Percentiles rank a stretch among this genome's conserved stretches.
Conservation (phyloP, 2,888 invertebrate genomes). For the Tenthredo amoena region DNA sequence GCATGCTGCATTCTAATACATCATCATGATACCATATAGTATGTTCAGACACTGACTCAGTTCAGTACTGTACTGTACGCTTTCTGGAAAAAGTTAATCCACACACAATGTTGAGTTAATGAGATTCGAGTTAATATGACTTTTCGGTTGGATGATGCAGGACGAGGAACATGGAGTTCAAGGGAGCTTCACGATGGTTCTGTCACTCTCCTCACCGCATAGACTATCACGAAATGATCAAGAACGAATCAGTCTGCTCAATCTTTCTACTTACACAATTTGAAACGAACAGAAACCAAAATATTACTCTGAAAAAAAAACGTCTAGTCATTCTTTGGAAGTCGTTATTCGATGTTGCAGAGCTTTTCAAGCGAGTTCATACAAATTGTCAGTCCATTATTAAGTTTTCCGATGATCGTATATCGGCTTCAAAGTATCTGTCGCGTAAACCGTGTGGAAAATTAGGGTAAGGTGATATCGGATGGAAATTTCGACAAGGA, state of each 20-base stretch:
- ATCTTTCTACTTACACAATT: background rate
- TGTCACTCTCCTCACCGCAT: background rate
- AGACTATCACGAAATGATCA: background rate
- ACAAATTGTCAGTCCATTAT: background rate
- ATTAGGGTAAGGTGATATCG: background rate
- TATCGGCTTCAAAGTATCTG: background rate
- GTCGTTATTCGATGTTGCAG: background rate
- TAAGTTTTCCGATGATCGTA: background rate
- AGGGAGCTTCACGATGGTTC: background rate
- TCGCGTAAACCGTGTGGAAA: background rate
- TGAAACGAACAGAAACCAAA: too few relatives aligned
- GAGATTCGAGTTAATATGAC: conserved; percentile 39
- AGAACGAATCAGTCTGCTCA: background rate
- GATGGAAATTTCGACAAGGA: background rate
- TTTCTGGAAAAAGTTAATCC: conserved; percentile 77
- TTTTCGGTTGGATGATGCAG: conserved; percentile 1
- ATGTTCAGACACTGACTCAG: conserved; percentile 71
- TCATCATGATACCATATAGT: conserved; percentile 77
- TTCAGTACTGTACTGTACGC: conserved; percentile 70
- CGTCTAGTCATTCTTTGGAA: background rate
- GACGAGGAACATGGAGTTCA: conserved; percentile 6
- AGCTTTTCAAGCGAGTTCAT: background rate
- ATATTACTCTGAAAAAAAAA: background rate
- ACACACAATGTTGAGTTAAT: conserved; percentile 73
- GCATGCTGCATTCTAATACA: conserved; percentile 76